phyloP scores from a whole-genome alignment of 2,113 vertebrate species.

The Leptobrachium ailaonicum region DNA sequence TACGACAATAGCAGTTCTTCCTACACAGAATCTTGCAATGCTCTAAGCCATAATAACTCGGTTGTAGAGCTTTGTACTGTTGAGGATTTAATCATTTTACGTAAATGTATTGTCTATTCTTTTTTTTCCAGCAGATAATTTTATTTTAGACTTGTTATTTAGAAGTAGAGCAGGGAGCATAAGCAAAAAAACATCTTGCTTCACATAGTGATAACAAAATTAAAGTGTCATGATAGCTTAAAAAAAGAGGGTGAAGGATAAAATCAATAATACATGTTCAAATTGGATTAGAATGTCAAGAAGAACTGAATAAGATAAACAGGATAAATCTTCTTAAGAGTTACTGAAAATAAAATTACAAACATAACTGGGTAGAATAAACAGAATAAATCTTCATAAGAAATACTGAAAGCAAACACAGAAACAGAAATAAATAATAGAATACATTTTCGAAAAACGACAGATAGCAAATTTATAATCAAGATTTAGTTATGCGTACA shows the following conservation, averaged over 20 bases:
- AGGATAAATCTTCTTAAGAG: too few species aligned
- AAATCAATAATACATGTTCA: constrained; percentile 4
- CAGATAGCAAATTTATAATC: too few species aligned
- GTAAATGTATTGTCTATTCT: background rate
- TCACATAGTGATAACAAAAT: background rate
- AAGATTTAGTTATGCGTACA: too few species aligned
- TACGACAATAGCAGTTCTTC: too few species aligned
- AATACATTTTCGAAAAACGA: too few species aligned
- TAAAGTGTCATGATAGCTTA: constrained; percentile 5
- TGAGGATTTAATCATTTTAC: background rate
- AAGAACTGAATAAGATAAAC: background rate
- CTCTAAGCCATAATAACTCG: background rate
- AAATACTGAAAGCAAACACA: too few species aligned
- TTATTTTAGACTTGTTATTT: background rate
- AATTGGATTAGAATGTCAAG: constrained; percentile 18
- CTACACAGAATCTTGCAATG: background rate
- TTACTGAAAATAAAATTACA: too few species aligned
- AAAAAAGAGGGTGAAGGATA: background rate
- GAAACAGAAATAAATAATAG: too few species aligned
- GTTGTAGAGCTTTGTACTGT: background rate
- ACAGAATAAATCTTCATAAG: too few species aligned
- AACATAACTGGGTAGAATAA: too few species aligned
- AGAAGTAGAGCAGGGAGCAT: background rate
- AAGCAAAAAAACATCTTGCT: background rate
- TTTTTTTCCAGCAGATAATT: background rate